Percentiles rank a stretch among this genome's conserved stretches.
phyloP scores from a whole-genome alignment of 2,888 invertebrate genomes.

The Lepeophtheirus nordmannii region DNA sequence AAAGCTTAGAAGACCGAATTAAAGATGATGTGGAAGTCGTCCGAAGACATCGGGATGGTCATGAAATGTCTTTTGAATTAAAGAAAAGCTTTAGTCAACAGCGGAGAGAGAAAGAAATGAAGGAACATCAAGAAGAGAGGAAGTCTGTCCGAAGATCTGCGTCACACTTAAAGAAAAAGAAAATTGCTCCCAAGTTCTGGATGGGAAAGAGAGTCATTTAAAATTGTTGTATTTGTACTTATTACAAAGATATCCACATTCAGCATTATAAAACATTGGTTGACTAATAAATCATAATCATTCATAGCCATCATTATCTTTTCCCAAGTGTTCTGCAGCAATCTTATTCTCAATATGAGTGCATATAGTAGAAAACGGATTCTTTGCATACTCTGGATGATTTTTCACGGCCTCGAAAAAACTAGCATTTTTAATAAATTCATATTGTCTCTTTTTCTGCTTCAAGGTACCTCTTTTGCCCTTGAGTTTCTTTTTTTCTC shows the following conservation, averaged over 20 bases:
- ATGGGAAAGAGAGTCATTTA: background rate
- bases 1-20: conserved; percentile 25
- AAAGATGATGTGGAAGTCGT: conserved; percentile 39
- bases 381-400: conserved; percentile 12
- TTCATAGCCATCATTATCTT: background rate
- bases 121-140: conserved; percentile 34
- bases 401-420: conserved; percentile 6
- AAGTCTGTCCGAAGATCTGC: conserved; percentile 35
- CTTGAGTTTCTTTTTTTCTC: background rate
- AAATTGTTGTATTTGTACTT: background rate
- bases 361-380: conserved; percentile 17
- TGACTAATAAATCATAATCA: background rate
- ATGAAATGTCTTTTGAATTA: conserved; percentile 25
- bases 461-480: background rate
- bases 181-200: background rate
- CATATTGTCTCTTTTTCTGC: conserved; percentile 1
- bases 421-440: conserved; percentile 8
- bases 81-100: conserved; percentile 25
- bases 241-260: background rate
- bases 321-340: conserved; percentile 5
- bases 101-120: conserved; percentile 28
- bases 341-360: conserved; percentile 22
- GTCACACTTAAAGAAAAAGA: conserved; percentile 28
- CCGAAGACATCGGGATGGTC: conserved; percentile 37
- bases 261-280: background rate